Conservation (phyloP, 2,113 vertebrate genomes). For the Calyptomena viridis region DNA sequence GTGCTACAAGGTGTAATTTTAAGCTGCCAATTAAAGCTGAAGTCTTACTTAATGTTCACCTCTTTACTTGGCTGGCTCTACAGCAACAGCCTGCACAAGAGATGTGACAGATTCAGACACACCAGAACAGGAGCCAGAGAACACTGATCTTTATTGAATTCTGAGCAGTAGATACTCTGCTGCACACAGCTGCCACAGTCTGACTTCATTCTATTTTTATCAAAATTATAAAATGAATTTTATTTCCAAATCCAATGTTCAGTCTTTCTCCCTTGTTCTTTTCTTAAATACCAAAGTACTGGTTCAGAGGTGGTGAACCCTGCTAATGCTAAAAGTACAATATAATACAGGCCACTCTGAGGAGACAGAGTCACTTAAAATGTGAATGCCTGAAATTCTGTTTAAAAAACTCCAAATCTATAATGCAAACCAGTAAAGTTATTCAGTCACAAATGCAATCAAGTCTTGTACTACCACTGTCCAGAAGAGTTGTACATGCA, state of each 20-base stretch:
- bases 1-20: not conserved
- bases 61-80: not conserved
- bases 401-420: not conserved
- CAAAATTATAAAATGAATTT: not conserved
- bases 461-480: not conserved
- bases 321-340: not conserved
- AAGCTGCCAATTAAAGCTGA: not conserved
- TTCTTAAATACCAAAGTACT: not conserved
- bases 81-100: not conserved
- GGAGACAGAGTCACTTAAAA: not conserved
- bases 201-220: not conserved
- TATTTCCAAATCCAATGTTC: not conserved
- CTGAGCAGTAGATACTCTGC: not conserved
- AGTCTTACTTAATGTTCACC: not conserved
- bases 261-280: not conserved
- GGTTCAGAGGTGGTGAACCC: not conserved
- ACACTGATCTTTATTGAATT: not conserved
- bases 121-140: not conserved
- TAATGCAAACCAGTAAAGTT: not conserved
- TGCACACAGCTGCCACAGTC: not conserved
- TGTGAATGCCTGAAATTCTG: not conserved
- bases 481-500: not conserved
- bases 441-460: not conserved
- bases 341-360: not conserved
- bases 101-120: constrained; percentile 1